phyloP scores from a whole-genome alignment of 2,888 invertebrate genomes.

The Callimorpha dominula region DNA sequence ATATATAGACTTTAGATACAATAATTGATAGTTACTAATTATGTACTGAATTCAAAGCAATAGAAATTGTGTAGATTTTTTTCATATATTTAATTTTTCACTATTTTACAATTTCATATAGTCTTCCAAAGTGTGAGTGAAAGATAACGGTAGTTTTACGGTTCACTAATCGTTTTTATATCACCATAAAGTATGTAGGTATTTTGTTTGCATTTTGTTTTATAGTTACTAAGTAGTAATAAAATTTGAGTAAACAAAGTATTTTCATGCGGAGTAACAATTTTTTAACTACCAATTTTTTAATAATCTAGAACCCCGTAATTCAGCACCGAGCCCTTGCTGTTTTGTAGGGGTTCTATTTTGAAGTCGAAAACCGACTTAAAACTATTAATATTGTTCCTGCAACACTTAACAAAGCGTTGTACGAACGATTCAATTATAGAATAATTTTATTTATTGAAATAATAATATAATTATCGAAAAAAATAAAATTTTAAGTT shows the following conservation, averaged over 20 bases:
- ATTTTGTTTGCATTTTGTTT: conserved; percentile 13
- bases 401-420: conserved; percentile 53
- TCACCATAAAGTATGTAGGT: conserved; percentile 15
- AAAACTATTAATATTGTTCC: conserved; percentile 47
- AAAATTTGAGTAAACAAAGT: conserved; percentile 25
- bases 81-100: conserved; percentile 52
- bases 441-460: conserved; percentile 35
- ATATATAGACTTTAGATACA: conserved; percentile 61
- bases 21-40: conserved; percentile 59
- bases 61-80: conserved; percentile 63
- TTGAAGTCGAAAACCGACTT: conserved; percentile 46
- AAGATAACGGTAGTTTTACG: conserved; percentile 58
- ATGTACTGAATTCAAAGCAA: conserved; percentile 77
- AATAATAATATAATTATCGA: conserved; percentile 22
- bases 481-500: conserved; percentile 36
- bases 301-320: conserved; percentile 67
- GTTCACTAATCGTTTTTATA: conserved; percentile 40
- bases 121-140: conserved; percentile 84
- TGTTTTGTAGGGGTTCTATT: conserved; percentile 69
- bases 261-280: conserved; percentile 75
- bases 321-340: conserved; percentile 79
- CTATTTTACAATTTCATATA: conserved; percentile 71
- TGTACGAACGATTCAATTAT: conserved; percentile 42
- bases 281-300: conserved; percentile 30
- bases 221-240: conserved; percentile 21